Evolutionary conservation across 2,888 invertebrate genomes (phyloP).

Genomic region (Idaea aversata): DNA sequence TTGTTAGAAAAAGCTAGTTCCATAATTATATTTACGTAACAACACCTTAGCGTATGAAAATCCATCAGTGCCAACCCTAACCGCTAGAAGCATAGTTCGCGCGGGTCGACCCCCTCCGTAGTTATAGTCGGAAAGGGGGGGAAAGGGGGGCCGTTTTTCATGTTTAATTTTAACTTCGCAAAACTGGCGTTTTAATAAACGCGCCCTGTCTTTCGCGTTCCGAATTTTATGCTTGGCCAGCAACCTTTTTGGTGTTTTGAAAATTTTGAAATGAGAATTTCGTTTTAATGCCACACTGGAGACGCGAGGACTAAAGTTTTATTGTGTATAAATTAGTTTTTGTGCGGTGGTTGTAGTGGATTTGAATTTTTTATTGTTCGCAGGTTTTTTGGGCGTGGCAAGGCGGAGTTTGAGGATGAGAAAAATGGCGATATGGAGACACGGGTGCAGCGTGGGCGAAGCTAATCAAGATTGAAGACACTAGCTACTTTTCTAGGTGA

Average conservation of each 20-base stretch:
- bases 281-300: constrained; percentile 62
- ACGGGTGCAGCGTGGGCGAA: too few relatives aligned
- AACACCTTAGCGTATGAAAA: background rate
- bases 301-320: constrained; percentile 56
- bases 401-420: background rate
- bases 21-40: background rate
- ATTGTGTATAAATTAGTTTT: constrained; percentile 71
- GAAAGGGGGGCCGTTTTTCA: constrained; percentile 66
- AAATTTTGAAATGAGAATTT: constrained; percentile 64
- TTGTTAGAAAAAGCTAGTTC: too few relatives aligned
- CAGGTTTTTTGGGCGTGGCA: background rate
- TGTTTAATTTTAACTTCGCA: constrained; percentile 80
- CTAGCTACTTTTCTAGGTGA: too few relatives aligned
- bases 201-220: constrained; percentile 67
- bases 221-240: constrained; percentile 62
- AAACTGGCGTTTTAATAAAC: constrained; percentile 78
- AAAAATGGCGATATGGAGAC: background rate
- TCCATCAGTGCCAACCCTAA: constrained; percentile 35
- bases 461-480: too few relatives aligned
- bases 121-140: constrained; percentile 25
- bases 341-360: constrained; percentile 25
- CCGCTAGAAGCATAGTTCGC: constrained; percentile 48
- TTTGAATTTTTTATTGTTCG: constrained; percentile 9
- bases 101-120: constrained; percentile 41
- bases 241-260: constrained; percentile 62